phyloP scores from a whole-genome alignment of 2,113 vertebrate genomes.

The Cyanocitta stelleri region DNA sequence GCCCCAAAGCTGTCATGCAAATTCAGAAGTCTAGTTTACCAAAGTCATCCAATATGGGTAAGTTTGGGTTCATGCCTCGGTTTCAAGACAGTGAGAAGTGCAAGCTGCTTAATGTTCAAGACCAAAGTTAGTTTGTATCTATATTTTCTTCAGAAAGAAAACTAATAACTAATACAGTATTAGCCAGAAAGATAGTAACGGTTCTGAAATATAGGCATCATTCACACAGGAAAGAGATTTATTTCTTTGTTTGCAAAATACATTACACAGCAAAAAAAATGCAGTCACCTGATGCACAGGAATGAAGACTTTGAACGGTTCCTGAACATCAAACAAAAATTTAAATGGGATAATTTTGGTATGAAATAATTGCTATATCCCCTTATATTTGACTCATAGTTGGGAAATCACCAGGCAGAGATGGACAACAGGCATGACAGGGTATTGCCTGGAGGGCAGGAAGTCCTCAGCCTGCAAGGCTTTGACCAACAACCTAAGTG shows the following conservation, averaged over 20 bases:
- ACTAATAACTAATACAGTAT: neutral
- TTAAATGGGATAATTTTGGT: neutral
- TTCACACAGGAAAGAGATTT: neutral
- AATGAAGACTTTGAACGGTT: neutral
- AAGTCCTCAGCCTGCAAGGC: neutral
- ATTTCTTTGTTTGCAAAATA: neutral
- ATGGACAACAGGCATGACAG: neutral
- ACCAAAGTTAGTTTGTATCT: neutral
- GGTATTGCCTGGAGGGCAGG: neutral
- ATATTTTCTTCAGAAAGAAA: neutral
- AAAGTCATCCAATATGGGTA: neutral
- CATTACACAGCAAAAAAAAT: neutral
- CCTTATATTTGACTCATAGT: neutral
- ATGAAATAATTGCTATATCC: neutral
- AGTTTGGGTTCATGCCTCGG: neutral
- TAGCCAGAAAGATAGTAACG: neutral
- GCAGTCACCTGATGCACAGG: neutral
- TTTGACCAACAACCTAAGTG: neutral
- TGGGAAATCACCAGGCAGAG: neutral
- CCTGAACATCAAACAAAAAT: neutral
- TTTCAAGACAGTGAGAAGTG: neutral
- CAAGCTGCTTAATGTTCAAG: neutral
- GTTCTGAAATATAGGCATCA: neutral
- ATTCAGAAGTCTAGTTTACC: neutral
- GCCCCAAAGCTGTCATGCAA: neutral